Evolutionary conservation across 1,140 invertebrate genomes (phyloP).

Genomic region (Calliphora vicina): DNA sequence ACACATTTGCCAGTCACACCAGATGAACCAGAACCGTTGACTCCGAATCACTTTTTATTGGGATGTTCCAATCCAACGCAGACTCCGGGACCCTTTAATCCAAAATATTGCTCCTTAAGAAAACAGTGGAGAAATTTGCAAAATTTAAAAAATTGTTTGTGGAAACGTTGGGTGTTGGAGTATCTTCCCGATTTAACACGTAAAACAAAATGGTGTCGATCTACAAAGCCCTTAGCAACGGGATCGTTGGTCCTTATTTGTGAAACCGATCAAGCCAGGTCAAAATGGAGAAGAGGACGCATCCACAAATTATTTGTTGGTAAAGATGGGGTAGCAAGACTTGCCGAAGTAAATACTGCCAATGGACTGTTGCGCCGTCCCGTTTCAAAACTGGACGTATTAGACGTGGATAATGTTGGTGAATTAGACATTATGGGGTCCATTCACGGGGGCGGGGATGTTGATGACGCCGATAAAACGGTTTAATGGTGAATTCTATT

Average conservation of each 20-base stretch:
- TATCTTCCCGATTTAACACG: conserved; percentile 36
- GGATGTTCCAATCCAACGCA: not conserved
- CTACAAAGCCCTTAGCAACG: not conserved
- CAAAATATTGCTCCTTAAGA: not conserved
- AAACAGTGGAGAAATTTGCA: conserved; percentile 38
- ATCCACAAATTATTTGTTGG: conserved; percentile 22
- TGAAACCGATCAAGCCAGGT: not conserved
- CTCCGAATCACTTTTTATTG: conserved; percentile 8
- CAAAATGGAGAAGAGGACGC: conserved; percentile 17
- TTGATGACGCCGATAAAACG: not conserved
- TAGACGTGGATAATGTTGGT: not conserved
- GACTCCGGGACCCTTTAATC: not conserved
- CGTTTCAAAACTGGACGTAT: conserved; percentile 19
- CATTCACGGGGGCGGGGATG: conserved; percentile 35
- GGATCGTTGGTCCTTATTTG: conserved; percentile 18
- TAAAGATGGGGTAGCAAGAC: conserved; percentile 26
- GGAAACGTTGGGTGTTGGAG: conserved; percentile 39
- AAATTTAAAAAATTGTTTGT: conserved; percentile 33
- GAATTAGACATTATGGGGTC: not conserved
- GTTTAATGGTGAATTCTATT: not conserved
- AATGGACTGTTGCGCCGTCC: not conserved
- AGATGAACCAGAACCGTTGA: conserved; percentile 42
- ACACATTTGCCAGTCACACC: conserved; percentile 48
- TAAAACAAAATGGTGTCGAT: conserved; percentile 36
- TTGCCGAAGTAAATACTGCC: conserved; percentile 6